These are phyloP conservation scores for Metellina segmentata DNA, from an alignment of 2,888 invertebrate genomes.

Conservation along the genomic window DNA sequence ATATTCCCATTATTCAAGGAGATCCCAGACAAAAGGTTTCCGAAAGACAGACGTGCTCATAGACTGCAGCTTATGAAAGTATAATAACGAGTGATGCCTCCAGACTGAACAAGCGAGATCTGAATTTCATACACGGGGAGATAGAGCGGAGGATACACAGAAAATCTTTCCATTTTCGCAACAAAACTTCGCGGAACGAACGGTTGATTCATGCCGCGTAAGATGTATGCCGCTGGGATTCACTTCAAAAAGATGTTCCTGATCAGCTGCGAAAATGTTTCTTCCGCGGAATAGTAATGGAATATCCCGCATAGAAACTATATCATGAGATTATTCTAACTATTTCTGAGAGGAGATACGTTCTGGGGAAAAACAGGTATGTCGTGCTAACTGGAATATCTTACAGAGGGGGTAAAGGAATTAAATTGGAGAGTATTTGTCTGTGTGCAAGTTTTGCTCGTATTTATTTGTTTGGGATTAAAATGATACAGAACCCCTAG, in stretches of 20 bases:
- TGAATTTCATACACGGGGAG: not conserved
- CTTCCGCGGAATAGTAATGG: no score
- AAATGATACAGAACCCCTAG: no score
- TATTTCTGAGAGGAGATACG: not conserved
- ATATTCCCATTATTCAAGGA: not conserved
- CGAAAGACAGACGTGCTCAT: not conserved
- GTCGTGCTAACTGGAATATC: no score
- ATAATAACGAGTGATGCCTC: not conserved
- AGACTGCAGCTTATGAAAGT: not conserved
- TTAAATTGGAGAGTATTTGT: no score
- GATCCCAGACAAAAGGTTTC: not conserved
- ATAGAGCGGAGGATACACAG: not conserved
- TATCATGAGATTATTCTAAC: not conserved
- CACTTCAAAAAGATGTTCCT: not conserved
- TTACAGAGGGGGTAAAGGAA: no score
- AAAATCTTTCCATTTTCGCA: not conserved
- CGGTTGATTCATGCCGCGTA: not conserved
- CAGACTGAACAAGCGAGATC: not conserved
- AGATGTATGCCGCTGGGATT: not conserved
- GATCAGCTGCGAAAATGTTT: no score
- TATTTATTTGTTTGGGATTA: no score
- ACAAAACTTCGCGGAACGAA: not conserved
- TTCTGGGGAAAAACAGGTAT: no score
- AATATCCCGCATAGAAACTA: not conserved
- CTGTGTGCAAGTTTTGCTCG: no score